Conservation (phyloP, 2,113 vertebrate species). For the Microtus richardsoni region DNA sequence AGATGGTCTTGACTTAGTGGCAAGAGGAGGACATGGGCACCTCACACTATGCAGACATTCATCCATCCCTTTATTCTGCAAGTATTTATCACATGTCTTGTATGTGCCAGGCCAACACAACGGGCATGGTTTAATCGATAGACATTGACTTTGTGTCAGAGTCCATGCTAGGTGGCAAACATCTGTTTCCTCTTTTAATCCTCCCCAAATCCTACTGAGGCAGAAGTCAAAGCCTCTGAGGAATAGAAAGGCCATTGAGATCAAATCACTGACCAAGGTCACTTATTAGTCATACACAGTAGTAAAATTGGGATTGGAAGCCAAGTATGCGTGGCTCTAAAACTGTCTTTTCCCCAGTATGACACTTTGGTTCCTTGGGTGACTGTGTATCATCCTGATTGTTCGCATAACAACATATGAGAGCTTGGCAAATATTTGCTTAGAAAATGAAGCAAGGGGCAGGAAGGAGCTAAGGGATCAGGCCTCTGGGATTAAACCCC, state of each 20-base stretch:
- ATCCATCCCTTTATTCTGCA: background rate
- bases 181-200: conserved; percentile 71
- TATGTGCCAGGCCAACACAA: background rate
- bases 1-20: background rate
- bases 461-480: conserved; percentile 42
- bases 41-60: background rate
- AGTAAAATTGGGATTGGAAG: conserved; percentile 14
- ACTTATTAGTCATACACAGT: conserved; percentile 31
- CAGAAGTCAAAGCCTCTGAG: conserved; percentile 57
- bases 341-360: background rate
- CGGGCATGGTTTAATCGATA: background rate
- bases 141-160: conserved; percentile 40
- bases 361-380: background rate
- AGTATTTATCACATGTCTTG: conserved; percentile 7
- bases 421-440: background rate
- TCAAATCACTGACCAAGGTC: conserved; percentile 49
- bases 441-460: background rate
- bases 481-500: background rate
- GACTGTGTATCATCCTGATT: background rate
- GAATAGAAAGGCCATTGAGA: conserved; percentile 29
- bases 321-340: background rate
- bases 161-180: background rate
- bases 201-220: conserved; percentile 38
- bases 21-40: background rate
- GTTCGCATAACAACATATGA: background rate